Evolutionary conservation across 2,888 invertebrate genomes (phyloP), one percentile per base, ranked within the genome.

Genomic region (Eurytoma adleriae): DNA sequence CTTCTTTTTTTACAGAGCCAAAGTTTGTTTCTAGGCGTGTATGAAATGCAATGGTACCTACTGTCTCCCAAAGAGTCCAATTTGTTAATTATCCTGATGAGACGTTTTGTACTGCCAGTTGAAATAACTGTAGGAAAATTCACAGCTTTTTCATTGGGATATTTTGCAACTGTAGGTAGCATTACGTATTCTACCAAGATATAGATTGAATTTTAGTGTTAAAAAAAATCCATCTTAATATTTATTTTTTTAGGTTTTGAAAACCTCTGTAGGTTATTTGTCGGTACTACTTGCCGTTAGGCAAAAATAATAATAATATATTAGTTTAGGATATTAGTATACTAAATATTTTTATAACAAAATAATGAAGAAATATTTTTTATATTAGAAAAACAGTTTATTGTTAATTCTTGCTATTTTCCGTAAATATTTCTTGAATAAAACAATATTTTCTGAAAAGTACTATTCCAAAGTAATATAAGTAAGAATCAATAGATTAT

Each of bases 41-140:
- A 62, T 30, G 62, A 62, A 62, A 62, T 62, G 40, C 16, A 62
- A 30, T 62, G 62, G 62, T 62, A 62, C 27, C 3, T 2, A n/a
- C 30, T 62, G n/a, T n/a, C 62, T n/a, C 10, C 30, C n/a, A 27
- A 24, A 13, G 81, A 86, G 16, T 82, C 84, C 1, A 84, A 20
- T 56, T 74, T 69, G 14, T 73, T 87, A 2, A 40, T 85, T 13
- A 82, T 86, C n/a, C 74, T 88, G 16, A 83, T 85, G 71, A 18
- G 66, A 14, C 82, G 84, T 75, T 80, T 84, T 3, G 70, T 71
- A 5, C 78, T 64, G 24, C 87, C 87, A 5, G 80, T 87, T 40
- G 74, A 83, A 27, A 76, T 88, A 13, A 87, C 85, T 0, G 88
- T 86, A 3, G 87, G 86, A 4, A 87, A 87, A 83, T 87, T 88